These are phyloP conservation scores for Rhabditophanes sp. DNA, from an alignment of 2,888 invertebrate genomes.

Conservation along the genomic window DNA sequence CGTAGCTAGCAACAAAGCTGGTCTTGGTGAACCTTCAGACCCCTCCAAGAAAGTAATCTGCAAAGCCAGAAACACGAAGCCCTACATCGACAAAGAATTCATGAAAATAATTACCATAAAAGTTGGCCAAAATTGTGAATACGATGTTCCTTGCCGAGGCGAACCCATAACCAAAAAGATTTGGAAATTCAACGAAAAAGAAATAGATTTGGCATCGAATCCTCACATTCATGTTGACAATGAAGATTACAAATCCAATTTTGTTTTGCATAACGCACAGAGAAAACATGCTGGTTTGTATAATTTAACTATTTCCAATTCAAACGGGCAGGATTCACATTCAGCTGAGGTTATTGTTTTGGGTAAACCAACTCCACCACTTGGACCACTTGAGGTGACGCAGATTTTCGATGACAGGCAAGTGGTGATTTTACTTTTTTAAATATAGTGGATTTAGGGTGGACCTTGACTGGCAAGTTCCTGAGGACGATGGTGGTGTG, in stretches of 20 bases:
- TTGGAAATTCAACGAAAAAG: constrained; percentile 45
- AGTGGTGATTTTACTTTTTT: no score
- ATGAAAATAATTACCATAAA: constrained; percentile 48
- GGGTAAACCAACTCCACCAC: constrained; percentile 43
- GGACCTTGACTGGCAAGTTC: no score
- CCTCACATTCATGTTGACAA: constrained; percentile 58
- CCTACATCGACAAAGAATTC: constrained; percentile 47
- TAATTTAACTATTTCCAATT: constrained; percentile 76
- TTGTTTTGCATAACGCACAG: constrained; percentile 64
- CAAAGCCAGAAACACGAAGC: constrained; percentile 62
- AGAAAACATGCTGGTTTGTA: constrained; percentile 74
- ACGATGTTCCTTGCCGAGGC: constrained; percentile 47
- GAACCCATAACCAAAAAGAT: constrained; percentile 48
- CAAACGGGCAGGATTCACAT: constrained; percentile 74
- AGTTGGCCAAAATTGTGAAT: constrained; percentile 47
- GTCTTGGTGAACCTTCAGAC: constrained; percentile 83
- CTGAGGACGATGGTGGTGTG: constrained; percentile 47
- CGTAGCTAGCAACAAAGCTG: constrained; percentile 79
- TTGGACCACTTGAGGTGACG: constrained; percentile 47
- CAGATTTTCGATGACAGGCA: constrained; percentile 49
- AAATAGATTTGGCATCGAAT: no score
- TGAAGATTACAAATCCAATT: constrained; percentile 76
- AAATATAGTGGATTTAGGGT: no score
- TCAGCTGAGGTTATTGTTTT: constrained; percentile 60
- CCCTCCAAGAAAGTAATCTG: constrained; percentile 78